Evolutionary conservation across 2,888 invertebrate species (phyloP), one percentile per base, ranked within the genome.

Genomic region (Caenorhabditis panamensis): DNA sequence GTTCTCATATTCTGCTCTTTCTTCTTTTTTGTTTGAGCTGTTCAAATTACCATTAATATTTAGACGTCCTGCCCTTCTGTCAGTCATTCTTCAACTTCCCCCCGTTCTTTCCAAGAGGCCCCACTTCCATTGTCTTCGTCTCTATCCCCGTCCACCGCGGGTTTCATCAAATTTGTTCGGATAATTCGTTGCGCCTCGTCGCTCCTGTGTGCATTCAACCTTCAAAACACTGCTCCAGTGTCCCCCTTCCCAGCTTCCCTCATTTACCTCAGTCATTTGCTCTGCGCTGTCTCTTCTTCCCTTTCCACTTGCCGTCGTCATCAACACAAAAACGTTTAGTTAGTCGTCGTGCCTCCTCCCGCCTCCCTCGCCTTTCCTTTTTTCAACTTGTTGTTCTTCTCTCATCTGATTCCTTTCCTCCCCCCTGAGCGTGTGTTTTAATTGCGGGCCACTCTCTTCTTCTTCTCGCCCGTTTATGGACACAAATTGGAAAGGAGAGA

Each of bases 291-390:
- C 53, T 41, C 53, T 37, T n/a, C 53, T n/a, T n/a, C n/a, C n/a
- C 53, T 59, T 47, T 63, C 44, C 37, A 49, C 47, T 67, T 20
- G 44, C 56, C 49, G 47, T 44, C 67, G 53, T 67, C 56, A 63
- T 62, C 68, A 75, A 63, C 69, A 77, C 68, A 58, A 68, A 68
- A 68, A 62, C 68, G 75, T 75, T 75, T 75, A 66, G 75, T 76
- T 62, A 67, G 67, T 49, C 31, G 31, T 36, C 20, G 37, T 56
- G 36, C 58, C 20, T 53, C 64, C 54, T 75, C 67, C 41, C 13
- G 8, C 41, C 49, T 61, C 41, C 28, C 49, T n/a, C 49, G n/a
- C 41, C 44, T 41, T 47, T 49, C 31, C 31, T 31, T 76, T 63
- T 68, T 58, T 56, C 77, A 77, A 77, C 73, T 73, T 73, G 73